Evolutionary conservation across 2,113 vertebrate genomes (phyloP), one percentile per base, ranked within the genome.

Genomic region (Turdus rufiventris): DNA sequence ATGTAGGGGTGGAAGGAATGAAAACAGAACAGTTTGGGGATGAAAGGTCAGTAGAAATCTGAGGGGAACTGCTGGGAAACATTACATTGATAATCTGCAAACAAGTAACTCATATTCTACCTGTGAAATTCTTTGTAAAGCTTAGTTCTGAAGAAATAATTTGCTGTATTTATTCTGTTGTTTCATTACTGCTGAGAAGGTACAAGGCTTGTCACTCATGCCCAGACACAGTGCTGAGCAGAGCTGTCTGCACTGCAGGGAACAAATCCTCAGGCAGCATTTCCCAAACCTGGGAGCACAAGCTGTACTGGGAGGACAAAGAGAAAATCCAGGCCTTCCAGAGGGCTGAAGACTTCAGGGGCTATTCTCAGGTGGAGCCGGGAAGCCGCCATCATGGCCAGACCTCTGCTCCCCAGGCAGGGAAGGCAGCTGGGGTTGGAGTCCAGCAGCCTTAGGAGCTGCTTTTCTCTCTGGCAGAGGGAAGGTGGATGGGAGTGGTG

Each of bases 141-240:
- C 13, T 80, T 45, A 36, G 6, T 58, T 81, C 18, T 33, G 36
- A 81, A 77, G 28, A 70, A 40, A 48, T 26, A 0, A 18, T 24
- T 73, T 34, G 16, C 48, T 51, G 21, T 10, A 45, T 51, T 82
- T 71, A 34, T 62, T 56, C 33, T 62, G 62, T 33, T 38, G 8
- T 31, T 79, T 79, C 45, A 25, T 68, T 51, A 9, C 23, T 33
- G 6, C 20, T 76, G 62, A 36, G 21, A 10, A 23, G 36, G 48
- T 14, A 4, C 14, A 5, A 29, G 71, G 47, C 28, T 78, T 1
- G 0, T 51, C 7, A 17, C 36, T 61, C 7, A 2, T 12, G 12
- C 11, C n/a, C 0, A 3, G 6, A 2, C 24, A 18, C 5, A 0
- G 6, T 16, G 40, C 31, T 72, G 31, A 47, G 42, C 31, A 67